Percentiles rank a stretch among this genome's conserved stretches.
Evolutionary conservation across 2,888 invertebrate genomes (phyloP).

Genomic region (Parelbella ahira): DNA sequence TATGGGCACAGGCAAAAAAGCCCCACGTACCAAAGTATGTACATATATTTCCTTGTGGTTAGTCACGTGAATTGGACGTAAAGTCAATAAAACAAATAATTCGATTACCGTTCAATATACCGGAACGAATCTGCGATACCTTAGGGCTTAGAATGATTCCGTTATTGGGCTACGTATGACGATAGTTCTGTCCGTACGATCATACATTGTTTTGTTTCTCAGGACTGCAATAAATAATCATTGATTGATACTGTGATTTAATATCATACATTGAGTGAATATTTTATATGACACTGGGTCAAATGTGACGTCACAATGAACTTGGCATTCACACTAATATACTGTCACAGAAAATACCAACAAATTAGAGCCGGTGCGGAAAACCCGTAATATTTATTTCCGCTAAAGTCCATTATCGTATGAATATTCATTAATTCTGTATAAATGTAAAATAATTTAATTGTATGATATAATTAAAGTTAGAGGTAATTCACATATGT

Average conservation of each 20-base stretch:
- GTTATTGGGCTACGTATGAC: too few species aligned
- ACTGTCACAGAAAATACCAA: too few species aligned
- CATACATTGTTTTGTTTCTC: too few species aligned
- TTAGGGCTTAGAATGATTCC: too few species aligned
- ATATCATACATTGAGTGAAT: too few species aligned
- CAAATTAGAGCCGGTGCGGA: neutral
- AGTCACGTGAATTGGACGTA: neutral
- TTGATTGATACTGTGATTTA: too few species aligned
- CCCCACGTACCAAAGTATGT: too few species aligned
- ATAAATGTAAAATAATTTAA: neutral
- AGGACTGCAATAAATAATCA: too few species aligned
- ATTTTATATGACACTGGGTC: slow-evolving; percentile 2
- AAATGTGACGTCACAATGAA: slow-evolving; percentile 3
- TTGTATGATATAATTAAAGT: neutral
- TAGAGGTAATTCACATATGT: slow-evolving; percentile 5
- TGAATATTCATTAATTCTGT: slow-evolving; percentile 3
- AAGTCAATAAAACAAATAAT: slow-evolving; percentile 3
- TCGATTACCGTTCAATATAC: slow-evolving; percentile 6
- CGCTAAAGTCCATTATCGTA: neutral
- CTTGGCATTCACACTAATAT: too few species aligned
- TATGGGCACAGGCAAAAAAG: too few species aligned
- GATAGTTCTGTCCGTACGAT: too few species aligned
- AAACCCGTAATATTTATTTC: slow-evolving; percentile 1
- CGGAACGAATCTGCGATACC: neutral
- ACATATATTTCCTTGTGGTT: neutral